Percentiles rank a stretch among this genome's conserved stretches.
Evolutionary conservation across 1,140 invertebrate species (phyloP).

Genomic region (Dolichoris vasculosae): DNA sequence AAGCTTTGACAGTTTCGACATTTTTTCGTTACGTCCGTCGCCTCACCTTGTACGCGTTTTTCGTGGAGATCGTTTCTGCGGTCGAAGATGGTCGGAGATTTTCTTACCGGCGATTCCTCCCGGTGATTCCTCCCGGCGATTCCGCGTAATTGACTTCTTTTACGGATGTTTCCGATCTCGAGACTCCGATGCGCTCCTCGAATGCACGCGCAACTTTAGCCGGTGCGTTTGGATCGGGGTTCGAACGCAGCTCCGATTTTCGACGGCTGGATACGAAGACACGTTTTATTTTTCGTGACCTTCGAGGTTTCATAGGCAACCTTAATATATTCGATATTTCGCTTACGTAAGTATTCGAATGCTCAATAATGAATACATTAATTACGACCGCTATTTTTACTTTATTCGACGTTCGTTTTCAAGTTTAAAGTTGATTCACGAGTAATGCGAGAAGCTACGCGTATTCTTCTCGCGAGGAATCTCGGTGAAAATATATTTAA

Average conservation of each 20-base stretch:
- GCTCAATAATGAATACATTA: slow-evolving; percentile 15
- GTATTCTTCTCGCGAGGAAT: background rate
- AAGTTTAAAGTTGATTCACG: background rate
- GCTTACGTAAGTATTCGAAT: background rate
- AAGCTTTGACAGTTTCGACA: background rate
- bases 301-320: background rate
- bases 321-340: background rate
- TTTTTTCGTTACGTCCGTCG: background rate
- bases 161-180: too few species aligned
- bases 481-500: background rate
- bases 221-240: too few species aligned
- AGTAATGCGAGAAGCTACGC: background rate
- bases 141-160: too few species aligned
- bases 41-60: background rate
- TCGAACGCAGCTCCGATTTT: too few species aligned
- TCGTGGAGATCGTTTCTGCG: background rate
- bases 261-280: background rate
- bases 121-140: too few species aligned
- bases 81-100: too few species aligned
- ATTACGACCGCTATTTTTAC: background rate
- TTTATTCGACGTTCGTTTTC: background rate
- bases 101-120: too few species aligned
- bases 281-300: background rate
- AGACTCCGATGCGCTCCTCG: too few species aligned
- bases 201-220: too few species aligned